phyloP scores from a whole-genome alignment of 2,113 vertebrate genomes.

The Octodon degus region DNA sequence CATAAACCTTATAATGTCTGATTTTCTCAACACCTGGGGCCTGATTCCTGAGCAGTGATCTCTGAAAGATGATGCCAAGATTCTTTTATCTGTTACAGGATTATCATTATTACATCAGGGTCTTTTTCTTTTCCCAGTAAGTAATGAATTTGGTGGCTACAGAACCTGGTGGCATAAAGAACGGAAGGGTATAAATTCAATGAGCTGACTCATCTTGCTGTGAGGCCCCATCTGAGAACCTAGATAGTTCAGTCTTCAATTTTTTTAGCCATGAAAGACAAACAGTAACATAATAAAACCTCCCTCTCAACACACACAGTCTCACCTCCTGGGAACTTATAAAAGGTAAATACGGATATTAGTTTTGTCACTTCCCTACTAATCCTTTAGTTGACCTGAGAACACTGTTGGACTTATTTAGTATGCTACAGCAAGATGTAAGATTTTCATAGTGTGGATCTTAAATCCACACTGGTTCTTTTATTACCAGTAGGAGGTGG shows the following conservation, averaged over 20 bases:
- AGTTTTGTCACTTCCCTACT: conserved; percentile 35
- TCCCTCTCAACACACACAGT: background rate
- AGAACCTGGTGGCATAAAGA: conserved; percentile 16
- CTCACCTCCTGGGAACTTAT: conserved; percentile 5
- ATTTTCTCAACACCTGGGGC: conserved; percentile 58
- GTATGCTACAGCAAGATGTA: background rate
- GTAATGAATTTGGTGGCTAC: conserved; percentile 39
- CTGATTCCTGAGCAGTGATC: conserved; percentile 29
- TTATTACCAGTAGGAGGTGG: background rate
- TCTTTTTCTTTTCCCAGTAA: conserved; percentile 43
- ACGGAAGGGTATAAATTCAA: conserved; percentile 43
- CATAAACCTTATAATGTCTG: conserved; percentile 53
- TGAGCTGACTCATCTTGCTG: conserved; percentile 49
- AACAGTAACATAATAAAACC: conserved; percentile 40
- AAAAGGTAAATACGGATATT: conserved; percentile 37
- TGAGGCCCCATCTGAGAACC: background rate
- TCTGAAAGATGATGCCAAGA: conserved; percentile 50
- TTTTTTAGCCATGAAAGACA: conserved; percentile 51
- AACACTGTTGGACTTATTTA: conserved; percentile 55
- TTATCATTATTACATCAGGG: conserved; percentile 62
- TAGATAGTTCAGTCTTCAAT: conserved; percentile 24
- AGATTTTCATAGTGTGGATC: background rate
- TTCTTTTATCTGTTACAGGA: conserved; percentile 63
- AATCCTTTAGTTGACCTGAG: conserved; percentile 40
- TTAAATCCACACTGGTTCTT: background rate